Evolutionary conservation across 2,113 vertebrate species (phyloP).

Genomic region (Cnemophilus loriae): DNA sequence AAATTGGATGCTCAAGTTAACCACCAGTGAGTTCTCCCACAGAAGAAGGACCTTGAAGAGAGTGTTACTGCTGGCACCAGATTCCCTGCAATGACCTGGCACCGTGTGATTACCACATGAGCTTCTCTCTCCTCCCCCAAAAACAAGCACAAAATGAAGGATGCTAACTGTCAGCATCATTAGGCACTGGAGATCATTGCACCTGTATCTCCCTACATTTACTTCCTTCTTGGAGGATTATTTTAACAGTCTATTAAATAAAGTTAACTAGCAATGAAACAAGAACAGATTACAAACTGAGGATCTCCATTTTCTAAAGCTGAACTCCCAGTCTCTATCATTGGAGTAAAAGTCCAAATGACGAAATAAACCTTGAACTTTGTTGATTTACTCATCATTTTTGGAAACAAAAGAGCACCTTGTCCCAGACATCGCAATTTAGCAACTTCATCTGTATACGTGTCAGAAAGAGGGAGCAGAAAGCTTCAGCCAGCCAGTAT

Average conservation of each 20-base stretch:
- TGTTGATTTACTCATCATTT: neutral
- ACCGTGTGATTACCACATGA: fast-evolving
- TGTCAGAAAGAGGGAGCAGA: neutral
- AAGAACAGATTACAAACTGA: neutral
- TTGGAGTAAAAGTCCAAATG: constrained; percentile 32
- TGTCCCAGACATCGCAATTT: neutral
- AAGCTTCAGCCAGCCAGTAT: neutral
- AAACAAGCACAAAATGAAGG: neutral
- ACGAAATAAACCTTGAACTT: constrained; percentile 42
- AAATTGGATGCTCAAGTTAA: neutral
- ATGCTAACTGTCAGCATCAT: neutral
- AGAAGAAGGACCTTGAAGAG: neutral
- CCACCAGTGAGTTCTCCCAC: neutral
- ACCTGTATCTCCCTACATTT: neutral
- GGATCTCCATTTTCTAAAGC: neutral
- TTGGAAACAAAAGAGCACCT: constrained; percentile 6
- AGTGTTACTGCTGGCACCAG: neutral
- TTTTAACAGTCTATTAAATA: neutral
- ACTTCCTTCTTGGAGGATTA: neutral
- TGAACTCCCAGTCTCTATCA: neutral
- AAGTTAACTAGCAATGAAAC: neutral
- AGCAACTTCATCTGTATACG: neutral
- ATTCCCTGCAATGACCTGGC: neutral
- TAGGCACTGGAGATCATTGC: neutral
- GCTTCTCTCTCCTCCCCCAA: neutral